Base-by-base conservation (phyloP, 2,113 vertebrate species). In the Sclerurus mexicanus region DNA sequence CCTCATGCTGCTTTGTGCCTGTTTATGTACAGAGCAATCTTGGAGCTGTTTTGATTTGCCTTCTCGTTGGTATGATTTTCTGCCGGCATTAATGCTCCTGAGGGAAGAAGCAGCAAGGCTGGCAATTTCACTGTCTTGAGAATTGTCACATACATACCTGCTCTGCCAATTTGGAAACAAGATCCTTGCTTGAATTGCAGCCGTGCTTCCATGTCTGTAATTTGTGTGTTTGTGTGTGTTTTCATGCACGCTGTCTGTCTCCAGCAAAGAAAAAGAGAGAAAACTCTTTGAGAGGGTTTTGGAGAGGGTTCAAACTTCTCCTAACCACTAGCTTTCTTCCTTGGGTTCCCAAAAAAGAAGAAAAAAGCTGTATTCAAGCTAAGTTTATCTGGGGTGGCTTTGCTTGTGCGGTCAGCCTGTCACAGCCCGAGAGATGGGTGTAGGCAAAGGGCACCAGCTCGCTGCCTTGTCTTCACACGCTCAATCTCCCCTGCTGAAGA, bases 261-360 rank as follows among this genome's bases (percentile, higher is more conserved):
- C 50, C 10, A 53, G 87, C 55, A 31, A 28, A 74, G 72, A 82
- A 42, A 23, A 18, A 47, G n/a, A 42, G 66, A 47, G 69, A 8
- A 8, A 39, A 83, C 80, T 88, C 83, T 96, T 74, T 93, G 85
- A 86, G 90, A 88, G 81, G 92, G 85, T 75, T 96, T 94, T 89
- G 85, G 88, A 68, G 69, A 9, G 15, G 44, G n/a, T 58, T 94
- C 86, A 89, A 93, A 90, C 88, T 96, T 90, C 39, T 52, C 31
- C 58, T 93, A 85, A 85, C n/a, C 39, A 64, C 85, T 53, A 75
- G 44, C 58, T 80, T 84, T 63, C 46, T 66, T 53, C 49, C 30
- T 58, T 50, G 49, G 37, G 37, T 72, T 91, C 79, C 39, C 40
- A 35, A 52, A 14, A 37, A n/a, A n/a, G n/a, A n/a, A n/a, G n/a